phyloP scores from a whole-genome alignment of 2,113 vertebrate species.

The Ammospiza nelsoni region DNA sequence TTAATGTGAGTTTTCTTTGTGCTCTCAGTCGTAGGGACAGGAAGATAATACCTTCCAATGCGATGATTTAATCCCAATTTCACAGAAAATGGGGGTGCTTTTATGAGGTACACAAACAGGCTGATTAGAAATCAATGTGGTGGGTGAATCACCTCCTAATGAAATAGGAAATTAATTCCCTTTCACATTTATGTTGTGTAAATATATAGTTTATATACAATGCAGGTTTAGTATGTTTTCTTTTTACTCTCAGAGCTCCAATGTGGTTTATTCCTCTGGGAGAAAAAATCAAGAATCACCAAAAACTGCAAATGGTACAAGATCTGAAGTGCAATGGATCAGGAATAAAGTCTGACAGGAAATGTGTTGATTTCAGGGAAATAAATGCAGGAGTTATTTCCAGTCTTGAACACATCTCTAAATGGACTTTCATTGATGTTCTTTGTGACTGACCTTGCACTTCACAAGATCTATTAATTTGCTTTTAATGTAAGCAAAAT shows the following conservation, averaged over 20 bases:
- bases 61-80: neutral
- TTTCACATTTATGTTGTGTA: neutral
- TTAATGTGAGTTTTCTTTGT: neutral
- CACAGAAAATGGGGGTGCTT: neutral
- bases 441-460: neutral
- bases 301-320: neutral
- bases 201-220: neutral
- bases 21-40: neutral
- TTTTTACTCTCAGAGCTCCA: neutral
- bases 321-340: neutral
- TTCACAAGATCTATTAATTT: neutral
- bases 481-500: neutral
- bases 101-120: neutral
- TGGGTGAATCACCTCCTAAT: neutral
- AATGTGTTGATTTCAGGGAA: neutral
- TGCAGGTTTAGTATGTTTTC: neutral
- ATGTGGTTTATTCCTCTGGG: neutral
- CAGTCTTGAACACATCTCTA: neutral
- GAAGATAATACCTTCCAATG: neutral
- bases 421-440: neutral
- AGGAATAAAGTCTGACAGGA: neutral
- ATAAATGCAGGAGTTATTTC: neutral
- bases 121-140: neutral
- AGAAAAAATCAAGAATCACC: fast-evolving
- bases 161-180: neutral